Percentiles rank a stretch among this genome's conserved stretches.
phyloP scores from a whole-genome alignment of 2,888 invertebrate genomes.

The Cephus sareptanus region DNA sequence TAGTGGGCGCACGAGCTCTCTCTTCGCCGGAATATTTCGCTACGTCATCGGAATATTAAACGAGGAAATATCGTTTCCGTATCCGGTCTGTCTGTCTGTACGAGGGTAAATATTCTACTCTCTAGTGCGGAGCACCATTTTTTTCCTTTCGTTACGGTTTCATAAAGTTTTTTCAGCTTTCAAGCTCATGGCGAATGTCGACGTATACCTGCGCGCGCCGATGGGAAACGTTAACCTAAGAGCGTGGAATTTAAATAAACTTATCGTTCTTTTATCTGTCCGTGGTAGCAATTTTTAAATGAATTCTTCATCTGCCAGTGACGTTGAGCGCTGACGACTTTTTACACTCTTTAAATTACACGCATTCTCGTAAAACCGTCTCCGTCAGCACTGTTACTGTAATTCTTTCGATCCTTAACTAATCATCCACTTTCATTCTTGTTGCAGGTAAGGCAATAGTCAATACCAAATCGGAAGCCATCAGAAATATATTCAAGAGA shows the following conservation, averaged over 20 bases:
- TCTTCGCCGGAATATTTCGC: conserved; percentile 32
- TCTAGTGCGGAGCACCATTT: not conserved
- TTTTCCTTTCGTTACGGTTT: conserved; percentile 12
- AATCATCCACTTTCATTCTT: not conserved
- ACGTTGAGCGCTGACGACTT: not conserved
- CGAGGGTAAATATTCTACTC: conserved; percentile 12
- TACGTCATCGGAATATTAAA: conserved; percentile 54
- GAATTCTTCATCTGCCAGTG: not conserved
- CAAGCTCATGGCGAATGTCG: not conserved
- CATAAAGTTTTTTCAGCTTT: not conserved
- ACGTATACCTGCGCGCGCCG: not conserved
- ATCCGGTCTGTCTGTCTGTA: conserved; percentile 24
- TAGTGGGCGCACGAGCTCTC: conserved; percentile 12
- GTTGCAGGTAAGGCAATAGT: not conserved
- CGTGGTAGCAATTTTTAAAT: not conserved
- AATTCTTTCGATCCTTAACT: not conserved
- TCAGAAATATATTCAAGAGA: not conserved
- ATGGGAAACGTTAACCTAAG: not conserved
- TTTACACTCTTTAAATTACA: not conserved
- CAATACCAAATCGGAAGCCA: not conserved
- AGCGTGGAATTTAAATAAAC: conserved; percentile 7
- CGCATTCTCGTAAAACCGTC: not conserved
- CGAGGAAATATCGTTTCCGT: conserved; percentile 49
- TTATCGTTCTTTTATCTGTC: conserved; percentile 8
- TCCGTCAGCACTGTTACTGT: not conserved